A percentile compares a stretch with the other conserved stretches of the same genome.
These are phyloP conservation scores for Turritopsis dohrnii DNA, from an alignment of 30 jellyfish, hydroid and myxozoan species.

Conservation along the genomic window DNA sequence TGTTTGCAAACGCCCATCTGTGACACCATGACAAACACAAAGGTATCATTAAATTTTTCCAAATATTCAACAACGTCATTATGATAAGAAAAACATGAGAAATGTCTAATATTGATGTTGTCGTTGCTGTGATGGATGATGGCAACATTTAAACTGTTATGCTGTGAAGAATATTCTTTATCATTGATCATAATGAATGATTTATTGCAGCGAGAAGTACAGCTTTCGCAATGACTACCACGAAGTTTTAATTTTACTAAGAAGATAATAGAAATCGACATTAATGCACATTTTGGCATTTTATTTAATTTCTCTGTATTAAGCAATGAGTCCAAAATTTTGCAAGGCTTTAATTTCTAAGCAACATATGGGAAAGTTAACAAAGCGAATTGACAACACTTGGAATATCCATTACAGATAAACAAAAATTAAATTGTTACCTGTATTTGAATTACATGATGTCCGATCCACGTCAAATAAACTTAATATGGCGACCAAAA, in stretches of 20 bases:
- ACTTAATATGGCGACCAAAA: too few species aligned
- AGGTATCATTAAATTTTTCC: not conserved
- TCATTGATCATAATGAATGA: not conserved
- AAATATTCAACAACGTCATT: not conserved
- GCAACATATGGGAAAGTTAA: too few species aligned
- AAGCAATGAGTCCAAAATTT: too few species aligned
- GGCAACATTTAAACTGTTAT: too few species aligned
- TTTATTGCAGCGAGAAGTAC: not conserved
- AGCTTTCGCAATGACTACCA: not conserved
- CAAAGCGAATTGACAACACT: too few species aligned
- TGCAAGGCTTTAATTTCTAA: too few species aligned
- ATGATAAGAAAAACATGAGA: too few species aligned
- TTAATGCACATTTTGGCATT: not conserved
- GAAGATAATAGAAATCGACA: too few species aligned
- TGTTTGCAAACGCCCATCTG: not conserved
- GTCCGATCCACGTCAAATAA: not conserved
- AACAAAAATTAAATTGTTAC: not conserved
- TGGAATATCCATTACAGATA: too few species aligned
- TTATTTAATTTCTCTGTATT: too few species aligned
- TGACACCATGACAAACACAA: not conserved
- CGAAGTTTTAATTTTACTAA: not conserved
- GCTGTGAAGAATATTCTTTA: not conserved
- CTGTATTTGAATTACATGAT: not conserved
- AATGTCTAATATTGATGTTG: not conserved
- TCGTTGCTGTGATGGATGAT: not conserved